Evolutionary conservation across 2,797 vertebrate species (phyloP).

Genomic region (Anas bahamensis): DNA sequence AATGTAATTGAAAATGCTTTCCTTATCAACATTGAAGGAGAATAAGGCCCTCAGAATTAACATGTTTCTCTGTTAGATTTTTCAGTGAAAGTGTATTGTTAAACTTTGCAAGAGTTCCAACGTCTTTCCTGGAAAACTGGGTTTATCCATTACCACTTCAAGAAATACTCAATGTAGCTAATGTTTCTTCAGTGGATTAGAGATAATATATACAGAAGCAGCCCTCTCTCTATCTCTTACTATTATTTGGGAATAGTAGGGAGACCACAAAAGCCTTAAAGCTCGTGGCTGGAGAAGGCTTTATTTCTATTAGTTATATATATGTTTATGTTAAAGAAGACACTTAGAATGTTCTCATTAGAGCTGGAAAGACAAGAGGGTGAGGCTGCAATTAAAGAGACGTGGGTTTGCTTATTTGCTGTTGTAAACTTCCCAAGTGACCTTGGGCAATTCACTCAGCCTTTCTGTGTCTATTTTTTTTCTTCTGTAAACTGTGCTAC

Average conservation of each 20-base stretch:
- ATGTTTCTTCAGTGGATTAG: background rate
- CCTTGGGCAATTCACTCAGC: background rate
- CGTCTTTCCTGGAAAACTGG: background rate
- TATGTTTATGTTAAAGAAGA: background rate
- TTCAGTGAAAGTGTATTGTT: background rate
- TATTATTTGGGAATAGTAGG: background rate
- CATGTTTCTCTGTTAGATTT: background rate
- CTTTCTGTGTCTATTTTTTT: background rate
- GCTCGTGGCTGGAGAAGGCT: background rate
- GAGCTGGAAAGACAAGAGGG: background rate
- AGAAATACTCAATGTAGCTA: background rate
- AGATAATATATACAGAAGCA: background rate
- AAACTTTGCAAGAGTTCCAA: background rate
- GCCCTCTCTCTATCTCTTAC: background rate
- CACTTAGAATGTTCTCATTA: background rate
- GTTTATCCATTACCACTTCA: background rate
- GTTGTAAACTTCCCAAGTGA: background rate
- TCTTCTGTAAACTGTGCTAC: background rate
- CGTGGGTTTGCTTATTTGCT: background rate
- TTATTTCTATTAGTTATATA: background rate
- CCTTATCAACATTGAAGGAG: background rate
- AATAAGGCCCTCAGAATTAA: background rate
- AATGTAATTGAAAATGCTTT: background rate
- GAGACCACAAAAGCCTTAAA: background rate
- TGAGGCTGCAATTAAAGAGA: background rate